Percentiles rank a stretch among this genome's conserved stretches.
Conservation (phyloP, 53 echinoderm and acorn worm genomes). For the Holothuria leucospilota region DNA sequence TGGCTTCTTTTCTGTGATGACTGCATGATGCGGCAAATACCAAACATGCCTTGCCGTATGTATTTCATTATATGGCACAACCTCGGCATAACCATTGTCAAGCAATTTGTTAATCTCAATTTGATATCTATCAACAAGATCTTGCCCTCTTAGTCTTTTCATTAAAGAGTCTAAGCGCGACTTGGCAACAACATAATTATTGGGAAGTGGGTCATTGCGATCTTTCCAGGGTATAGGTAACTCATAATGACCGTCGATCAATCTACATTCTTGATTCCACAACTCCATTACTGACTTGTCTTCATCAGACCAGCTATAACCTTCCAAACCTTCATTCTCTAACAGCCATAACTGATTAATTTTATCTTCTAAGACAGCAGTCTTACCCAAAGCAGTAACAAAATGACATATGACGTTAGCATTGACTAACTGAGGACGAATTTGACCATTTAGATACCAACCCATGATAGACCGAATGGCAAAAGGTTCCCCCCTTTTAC, state of each 20-base stretch:
- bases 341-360: slow-evolving; percentile 42
- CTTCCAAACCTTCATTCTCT: slow-evolving; percentile 44
- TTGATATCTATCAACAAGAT: slow-evolving; percentile 19
- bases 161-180: slow-evolving; percentile 33
- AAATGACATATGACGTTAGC: slow-evolving; percentile 40
- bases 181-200: slow-evolving; percentile 45
- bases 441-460: slow-evolving; percentile 51
- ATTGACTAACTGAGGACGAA: neutral
- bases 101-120: slow-evolving; percentile 28
- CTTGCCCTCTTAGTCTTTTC: slow-evolving; percentile 2
- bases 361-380: slow-evolving; percentile 22
- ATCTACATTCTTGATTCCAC: slow-evolving; percentile 42
- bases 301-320: slow-evolving; percentile 27
- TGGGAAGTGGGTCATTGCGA: slow-evolving; percentile 21
- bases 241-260: slow-evolving; percentile 49
- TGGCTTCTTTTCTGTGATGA: slow-evolving; percentile 36
- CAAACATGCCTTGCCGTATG: slow-evolving; percentile 9
- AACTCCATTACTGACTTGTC: slow-evolving; percentile 39
- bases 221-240: slow-evolving; percentile 52
- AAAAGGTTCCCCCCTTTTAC: no score
- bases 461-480: slow-evolving; percentile 50
- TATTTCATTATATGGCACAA: slow-evolving; percentile 30
- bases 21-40: slow-evolving; percentile 59
- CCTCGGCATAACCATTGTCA: slow-evolving; percentile 47
- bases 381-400: slow-evolving; percentile 5